Evolutionary conservation across 30 jellyfish, hydroid and myxozoan genomes (phyloP), one percentile per base, ranked within the genome.

Genomic region (Hydractinia echinata): DNA sequence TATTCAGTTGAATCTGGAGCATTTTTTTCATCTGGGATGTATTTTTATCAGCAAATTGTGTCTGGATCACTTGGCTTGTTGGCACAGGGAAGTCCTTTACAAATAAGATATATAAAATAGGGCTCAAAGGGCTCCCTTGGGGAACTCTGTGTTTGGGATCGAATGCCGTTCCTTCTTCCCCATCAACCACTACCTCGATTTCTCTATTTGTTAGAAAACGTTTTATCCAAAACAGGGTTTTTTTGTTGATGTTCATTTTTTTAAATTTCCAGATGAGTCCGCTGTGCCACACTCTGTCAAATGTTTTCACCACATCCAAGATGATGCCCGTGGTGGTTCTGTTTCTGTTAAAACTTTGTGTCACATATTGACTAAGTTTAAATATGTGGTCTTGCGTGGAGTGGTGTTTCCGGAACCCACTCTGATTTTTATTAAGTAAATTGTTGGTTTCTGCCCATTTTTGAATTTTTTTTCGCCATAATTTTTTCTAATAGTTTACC

Each of bases 101-200:
- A n/a, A 9, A 56, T 56, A 56, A 9, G 10, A 56, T 56, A 56
- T 9, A 56, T 56, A 56, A 56, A 56, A 56, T 56, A 56, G 68
- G 68, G n/a, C 68, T 56, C 68, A 56, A n/a, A n/a, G 68, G 68
- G 68, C 68, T 56, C 10, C 68, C 68, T n/a, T 56, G 68, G n/a
- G 68, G 68, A 9, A 56, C 68, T 56, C 68, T n/a, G 68, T 56
- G n/a, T 10, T 56, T 56, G 10, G 68, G 68, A n/a, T 10, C n/a
- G n/a, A 56, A 56, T 9, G 13, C n/a, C n/a, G 10, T 56, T 10
- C 68, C n/a, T 56, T 56, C n/a, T 10, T 56, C n/a, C 13, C n/a
- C 68, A 10, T n/a, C 68, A 10, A 56, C n/a, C 13, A 56, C 68
- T n/a, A 56, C 68, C 10, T 10, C n/a, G 13, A 56, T 10, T n/a